A percentile compares a stretch with the other conserved stretches of the same genome.
phyloP scores from a whole-genome alignment of 2,888 invertebrate species.

The Itoplectis maculator region DNA sequence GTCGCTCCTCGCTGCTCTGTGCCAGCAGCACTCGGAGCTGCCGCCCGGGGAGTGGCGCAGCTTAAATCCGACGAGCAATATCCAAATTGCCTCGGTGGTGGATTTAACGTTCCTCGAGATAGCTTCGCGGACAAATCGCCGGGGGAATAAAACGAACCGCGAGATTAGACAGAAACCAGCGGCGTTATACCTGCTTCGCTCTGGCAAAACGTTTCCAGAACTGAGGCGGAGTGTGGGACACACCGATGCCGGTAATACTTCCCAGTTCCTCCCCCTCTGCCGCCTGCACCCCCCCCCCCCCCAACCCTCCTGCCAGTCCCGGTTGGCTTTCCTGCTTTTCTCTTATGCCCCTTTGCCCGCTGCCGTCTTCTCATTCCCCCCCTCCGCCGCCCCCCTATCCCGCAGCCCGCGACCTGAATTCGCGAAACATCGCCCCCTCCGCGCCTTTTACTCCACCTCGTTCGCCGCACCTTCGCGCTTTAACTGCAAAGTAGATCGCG shows the following conservation, averaged over 20 bases:
- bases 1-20: slow-evolving; percentile 30
- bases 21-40: slow-evolving; percentile 43
- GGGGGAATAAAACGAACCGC: slow-evolving; percentile 78
- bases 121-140: slow-evolving; percentile 77
- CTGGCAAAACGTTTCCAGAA: slow-evolving; percentile 57
- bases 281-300: too few species aligned
- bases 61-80: slow-evolving; percentile 78
- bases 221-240: slow-evolving; percentile 31
- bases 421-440: slow-evolving; percentile 44
- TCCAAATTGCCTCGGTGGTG: slow-evolving; percentile 80
- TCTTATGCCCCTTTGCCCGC: slow-evolving; percentile 21
- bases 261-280: too few species aligned
- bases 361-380: neutral
- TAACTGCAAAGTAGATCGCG: slow-evolving; percentile 50
- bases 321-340: slow-evolving; percentile 24
- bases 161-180: slow-evolving; percentile 75
- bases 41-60: slow-evolving; percentile 51
- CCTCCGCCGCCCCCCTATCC: slow-evolving; percentile 23
- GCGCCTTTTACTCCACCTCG: slow-evolving; percentile 27
- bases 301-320: too few species aligned
- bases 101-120: slow-evolving; percentile 76
- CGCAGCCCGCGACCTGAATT: slow-evolving; percentile 56
- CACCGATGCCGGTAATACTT: slow-evolving; percentile 25
- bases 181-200: slow-evolving; percentile 44
- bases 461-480: slow-evolving; percentile 31